Base-by-base conservation (phyloP, 2,888 invertebrate species). In the Synanthedon formicaeformis region DNA sequence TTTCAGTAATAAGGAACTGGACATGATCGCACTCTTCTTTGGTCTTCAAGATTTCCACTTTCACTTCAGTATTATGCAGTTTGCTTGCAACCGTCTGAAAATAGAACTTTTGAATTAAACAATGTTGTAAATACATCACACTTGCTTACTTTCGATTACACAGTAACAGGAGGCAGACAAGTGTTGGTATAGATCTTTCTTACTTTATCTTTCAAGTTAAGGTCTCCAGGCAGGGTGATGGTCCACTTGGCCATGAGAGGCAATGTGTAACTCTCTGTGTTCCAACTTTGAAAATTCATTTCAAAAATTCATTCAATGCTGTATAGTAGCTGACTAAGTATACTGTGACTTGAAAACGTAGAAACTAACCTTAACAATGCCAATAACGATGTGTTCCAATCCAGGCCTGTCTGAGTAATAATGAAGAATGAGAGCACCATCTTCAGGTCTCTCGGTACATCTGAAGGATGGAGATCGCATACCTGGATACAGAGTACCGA, bases 401-500 rank as follows among this genome's bases (percentile, higher is more conserved):
- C 97, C 96, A 3, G 96, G 95, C 59, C 98, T 91, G 64, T 97
- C 97, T 0, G 98, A 97, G 80, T 98, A 98, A 83, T 98, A 98
- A 77, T 99, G 98, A 16, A 99, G 90, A 45, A 97, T 90, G 40
- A 97, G 86, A 1, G 94, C 95, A 0, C 97, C 97, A 78, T 97
- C 96, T 78, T 95, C 94, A 5, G 92, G 92, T 54, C 94, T 82
- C 69, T 97, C 97, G 0, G 96, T 96, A 79, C 98, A 98, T 14
- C 98, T 91, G 85, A 98, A 98, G 0, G 97, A 98, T 0, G 98
- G 98, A 0, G 96, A 96, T 63, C 94, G 90, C 96, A 97, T 97
- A 16, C 96, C 96, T 1, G 97, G 97, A 78, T 97, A 97, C 57
- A 97, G 87, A 4, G 97, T 97, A 54, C 96, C 96, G 69, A 98